These are phyloP conservation scores for Aphidoletes aphidimyza DNA, from an alignment of 2,888 invertebrate species.

Conservation along the genomic window DNA sequence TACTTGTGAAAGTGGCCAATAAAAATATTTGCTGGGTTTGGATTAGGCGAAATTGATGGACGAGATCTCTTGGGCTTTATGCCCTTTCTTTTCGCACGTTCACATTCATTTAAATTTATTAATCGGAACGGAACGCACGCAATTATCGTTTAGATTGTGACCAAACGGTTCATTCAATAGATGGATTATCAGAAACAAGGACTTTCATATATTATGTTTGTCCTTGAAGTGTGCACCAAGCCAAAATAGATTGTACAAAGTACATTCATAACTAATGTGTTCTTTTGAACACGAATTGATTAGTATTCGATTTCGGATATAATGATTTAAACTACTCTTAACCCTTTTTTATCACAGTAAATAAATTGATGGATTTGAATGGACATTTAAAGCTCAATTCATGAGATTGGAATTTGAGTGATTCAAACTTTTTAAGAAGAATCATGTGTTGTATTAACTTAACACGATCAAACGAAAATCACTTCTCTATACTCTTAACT, in stretches of 20 bases:
- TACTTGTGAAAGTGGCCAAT: conserved; percentile 32
- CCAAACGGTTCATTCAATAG: neutral
- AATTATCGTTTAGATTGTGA: neutral
- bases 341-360: too few relatives aligned
- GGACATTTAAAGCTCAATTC: too few relatives aligned
- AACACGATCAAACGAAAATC: too few relatives aligned
- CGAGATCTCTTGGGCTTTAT: neutral
- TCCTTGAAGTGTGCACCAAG: neutral
- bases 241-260: neutral
- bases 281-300: neutral
- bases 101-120: conserved; percentile 42
- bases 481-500: too few relatives aligned
- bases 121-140: neutral
- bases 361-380: too few relatives aligned
- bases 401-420: too few relatives aligned
- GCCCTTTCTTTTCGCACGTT: neutral
- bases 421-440: too few relatives aligned
- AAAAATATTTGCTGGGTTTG: neutral
- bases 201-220: neutral
- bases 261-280: neutral
- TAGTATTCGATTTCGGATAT: neutral
- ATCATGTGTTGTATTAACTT: too few relatives aligned
- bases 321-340: too few relatives aligned
- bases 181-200: conserved; percentile 1
- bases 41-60: conserved; percentile 40